Conservation (phyloP, 2,888 invertebrate species). For the Pyrocoelia pectoralis region DNA sequence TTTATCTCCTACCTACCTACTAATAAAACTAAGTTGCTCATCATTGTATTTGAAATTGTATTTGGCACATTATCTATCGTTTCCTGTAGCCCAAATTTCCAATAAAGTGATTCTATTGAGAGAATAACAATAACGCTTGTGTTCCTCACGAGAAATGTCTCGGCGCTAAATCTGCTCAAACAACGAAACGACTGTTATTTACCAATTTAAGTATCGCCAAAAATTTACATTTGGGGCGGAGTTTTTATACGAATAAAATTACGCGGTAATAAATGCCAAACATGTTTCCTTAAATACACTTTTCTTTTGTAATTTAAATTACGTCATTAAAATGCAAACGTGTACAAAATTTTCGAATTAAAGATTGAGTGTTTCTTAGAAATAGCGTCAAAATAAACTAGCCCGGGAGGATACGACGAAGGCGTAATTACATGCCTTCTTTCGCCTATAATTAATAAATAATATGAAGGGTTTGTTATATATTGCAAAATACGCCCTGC, state of each 20-base stretch:
- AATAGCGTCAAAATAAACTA: background rate
- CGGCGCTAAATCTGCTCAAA: too few species aligned
- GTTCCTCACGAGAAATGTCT: too few species aligned
- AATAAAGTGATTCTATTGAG: too few species aligned
- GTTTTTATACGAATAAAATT: slow-evolving; percentile 1
- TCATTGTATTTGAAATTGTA: too few species aligned
- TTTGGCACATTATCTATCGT: too few species aligned
- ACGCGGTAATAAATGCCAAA: background rate
- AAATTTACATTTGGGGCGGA: too few species aligned
- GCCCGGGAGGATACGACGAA: background rate
- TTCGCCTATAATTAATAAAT: background rate
- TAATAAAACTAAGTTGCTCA: too few species aligned
- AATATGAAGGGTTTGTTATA: background rate
- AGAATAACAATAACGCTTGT: too few species aligned
- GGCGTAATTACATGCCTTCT: background rate
- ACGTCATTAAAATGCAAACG: background rate
- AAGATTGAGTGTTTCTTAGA: background rate
- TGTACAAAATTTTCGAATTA: background rate
- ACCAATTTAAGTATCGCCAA: too few species aligned
- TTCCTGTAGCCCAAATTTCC: too few species aligned
- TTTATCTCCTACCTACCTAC: too few species aligned
- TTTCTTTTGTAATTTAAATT: background rate
- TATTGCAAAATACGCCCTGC: background rate
- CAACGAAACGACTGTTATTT: too few species aligned
- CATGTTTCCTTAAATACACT: background rate